Base-by-base conservation (phyloP, 2,888 invertebrate species). In the Ormia ochracea region DNA sequence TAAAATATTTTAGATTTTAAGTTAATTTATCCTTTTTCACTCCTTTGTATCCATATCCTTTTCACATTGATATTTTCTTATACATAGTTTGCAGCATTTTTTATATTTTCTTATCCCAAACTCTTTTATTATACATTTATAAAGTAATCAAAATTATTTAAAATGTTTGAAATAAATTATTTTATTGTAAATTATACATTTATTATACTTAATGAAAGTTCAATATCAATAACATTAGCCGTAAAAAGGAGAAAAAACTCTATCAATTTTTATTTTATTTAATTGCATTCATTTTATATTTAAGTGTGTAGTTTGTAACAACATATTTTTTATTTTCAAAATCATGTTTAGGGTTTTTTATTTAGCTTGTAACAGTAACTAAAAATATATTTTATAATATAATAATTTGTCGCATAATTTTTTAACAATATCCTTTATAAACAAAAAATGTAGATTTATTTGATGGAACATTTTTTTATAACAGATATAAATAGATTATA, bases 221-320 rank as follows among this genome's bases (percentile, higher is more conserved):
- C 31, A 59, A 19, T 31, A 28, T 12, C 38, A 38, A 9, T 26
- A 43, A 50, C 41, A 14, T 59, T 50, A 58, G 21, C 26, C 14
- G n/a, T n/a, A 52, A 14, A 21, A 23, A 48, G 38, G 36, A 6
- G 54, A 17, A 36, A 74, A 56, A 65, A 66, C 65, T 76, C 66
- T 69, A 56, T 14, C 38, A 45, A 43, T 75, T 43, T 38, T 7
- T 38, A 52, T 54, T 43, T 72, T 78, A 72, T 77, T 68, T 45
- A 2, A 26, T 59, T 52, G 58, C 14, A 59, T 31, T 31, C 28
- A 19, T 50, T 73, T 70, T 54, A 26, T n/a, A 69, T 45, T 58
- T 77, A 68, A 45, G 68, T 79, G 68, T 68, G 63, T 82, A 83
- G 63, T 82, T 81, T 79, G 70, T 69, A 73, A 78, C n/a, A n/a